These are phyloP conservation scores for Anhinga rufa DNA, from an alignment of 2,113 vertebrate species.

Conservation along the genomic window DNA sequence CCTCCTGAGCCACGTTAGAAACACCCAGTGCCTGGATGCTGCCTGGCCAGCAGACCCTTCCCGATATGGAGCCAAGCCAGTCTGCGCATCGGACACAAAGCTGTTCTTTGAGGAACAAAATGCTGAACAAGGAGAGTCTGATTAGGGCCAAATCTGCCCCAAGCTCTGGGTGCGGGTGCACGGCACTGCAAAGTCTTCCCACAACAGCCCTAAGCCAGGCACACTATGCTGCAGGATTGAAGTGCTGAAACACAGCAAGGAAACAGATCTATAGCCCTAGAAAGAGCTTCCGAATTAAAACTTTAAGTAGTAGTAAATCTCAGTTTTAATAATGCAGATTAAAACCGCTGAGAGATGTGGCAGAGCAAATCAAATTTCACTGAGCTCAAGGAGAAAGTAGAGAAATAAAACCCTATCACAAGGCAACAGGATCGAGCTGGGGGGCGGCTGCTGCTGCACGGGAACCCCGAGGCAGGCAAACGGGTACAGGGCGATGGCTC, in stretches of 20 bases:
- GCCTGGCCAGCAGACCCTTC: neutral
- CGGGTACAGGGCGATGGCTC: fast-evolving
- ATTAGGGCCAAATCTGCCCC: neutral
- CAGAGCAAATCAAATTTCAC: neutral
- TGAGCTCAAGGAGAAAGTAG: neutral
- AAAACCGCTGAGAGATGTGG: neutral
- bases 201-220: neutral
- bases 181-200: neutral
- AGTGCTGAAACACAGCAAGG: neutral
- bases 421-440: fast-evolving
- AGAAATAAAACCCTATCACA: neutral
- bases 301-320: neutral
- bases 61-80: neutral
- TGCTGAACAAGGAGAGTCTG: fast-evolving
- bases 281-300: neutral
- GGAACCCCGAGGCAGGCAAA: fast-evolving
- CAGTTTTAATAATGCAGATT: neutral
- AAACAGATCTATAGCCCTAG: neutral
- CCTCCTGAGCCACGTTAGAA: fast-evolving
- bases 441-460: neutral
- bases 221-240: neutral
- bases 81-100: neutral
- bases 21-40: fast-evolving
- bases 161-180: neutral
- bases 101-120: neutral